Percentiles rank a stretch among this genome's conserved stretches.
Conservation (phyloP, 2,797 vertebrate genomes). For the Cryptoprocta ferox region DNA sequence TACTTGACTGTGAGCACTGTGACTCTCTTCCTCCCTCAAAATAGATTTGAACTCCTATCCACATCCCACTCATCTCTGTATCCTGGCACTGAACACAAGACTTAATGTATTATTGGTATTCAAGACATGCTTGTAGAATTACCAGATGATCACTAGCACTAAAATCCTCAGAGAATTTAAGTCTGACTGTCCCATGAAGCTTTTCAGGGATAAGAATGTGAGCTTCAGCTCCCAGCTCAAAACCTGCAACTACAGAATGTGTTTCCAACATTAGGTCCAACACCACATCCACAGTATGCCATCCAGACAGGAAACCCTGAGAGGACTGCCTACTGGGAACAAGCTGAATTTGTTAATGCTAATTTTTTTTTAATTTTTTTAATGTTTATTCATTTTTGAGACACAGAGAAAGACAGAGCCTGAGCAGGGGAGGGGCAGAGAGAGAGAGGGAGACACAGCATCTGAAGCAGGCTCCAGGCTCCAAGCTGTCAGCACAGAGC, state of each 20-base stretch:
- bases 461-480: too few relatives aligned
- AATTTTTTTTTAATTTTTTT: background rate
- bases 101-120: background rate
- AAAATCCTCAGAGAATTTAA: conserved; percentile 52
- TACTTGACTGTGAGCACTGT: background rate
- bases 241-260: background rate
- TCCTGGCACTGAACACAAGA: background rate
- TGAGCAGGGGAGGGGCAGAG: too few relatives aligned
- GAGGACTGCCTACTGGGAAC: conserved; percentile 79
- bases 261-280: conserved; percentile 19
- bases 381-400: too few relatives aligned
- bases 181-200: conserved; percentile 47
- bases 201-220: conserved; percentile 56
- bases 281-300: conserved; percentile 66
- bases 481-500: too few relatives aligned
- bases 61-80: background rate
- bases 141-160: background rate
- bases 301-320: conserved; percentile 74
- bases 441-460: too few relatives aligned
- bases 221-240: conserved; percentile 11
- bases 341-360: conserved; percentile 76
- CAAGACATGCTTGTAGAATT: conserved; percentile 33
- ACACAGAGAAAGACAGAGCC: too few relatives aligned
- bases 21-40: background rate
- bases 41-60: background rate